Base-by-base conservation (phyloP, 2,888 invertebrate species). In the Dione vanillae region DNA sequence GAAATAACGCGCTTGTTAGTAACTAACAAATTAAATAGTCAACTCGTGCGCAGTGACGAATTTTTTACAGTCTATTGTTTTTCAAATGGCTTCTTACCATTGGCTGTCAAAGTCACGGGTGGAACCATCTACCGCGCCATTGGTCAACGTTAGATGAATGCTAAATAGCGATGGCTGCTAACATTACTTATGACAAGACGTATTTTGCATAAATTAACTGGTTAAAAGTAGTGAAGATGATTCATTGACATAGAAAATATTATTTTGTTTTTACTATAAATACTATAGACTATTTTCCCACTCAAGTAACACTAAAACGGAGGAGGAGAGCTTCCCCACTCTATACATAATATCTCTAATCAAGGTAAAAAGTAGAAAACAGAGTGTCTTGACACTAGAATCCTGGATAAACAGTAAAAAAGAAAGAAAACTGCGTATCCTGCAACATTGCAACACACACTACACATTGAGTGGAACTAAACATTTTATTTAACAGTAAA, bases 61-160 rank as follows among this genome's bases (percentile, higher is more conserved):
- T 86, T 92, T 92, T 93, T 92, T 89, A 92, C 86, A 85, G 83
- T 90, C 93, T 92, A 93, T 93, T 93, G 93, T 93, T 92, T 92
- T 92, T 92, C 91, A 92, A 93, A 92, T 84, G 79, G 74, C 75
- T 77, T 70, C 27, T 65, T 75, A 76, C 78, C 78, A 92, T 92
- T 92, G 92, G 92, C 67, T 72, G 74, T 82, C 76, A 77, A 77
- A 77, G 77, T 70, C 78, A 83, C 86, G 82, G 91, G 88, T 88
- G 91, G 90, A 81, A 83, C 84, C 83, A 79, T 81, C 83, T 75
- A 65, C 65, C 68, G 68, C 74, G 76, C 81, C 71, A 92, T 92
- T 92, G 92, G 92, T 76, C 71, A 79, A 80, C 79, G 82, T 77
- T 78, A 80, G 82, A 86, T 87, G 86, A 88, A 88, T 89, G 91